These are phyloP conservation scores for Odobenus rosmarus DNA, from an alignment of 2,113 vertebrate species.

Conservation along the genomic window DNA sequence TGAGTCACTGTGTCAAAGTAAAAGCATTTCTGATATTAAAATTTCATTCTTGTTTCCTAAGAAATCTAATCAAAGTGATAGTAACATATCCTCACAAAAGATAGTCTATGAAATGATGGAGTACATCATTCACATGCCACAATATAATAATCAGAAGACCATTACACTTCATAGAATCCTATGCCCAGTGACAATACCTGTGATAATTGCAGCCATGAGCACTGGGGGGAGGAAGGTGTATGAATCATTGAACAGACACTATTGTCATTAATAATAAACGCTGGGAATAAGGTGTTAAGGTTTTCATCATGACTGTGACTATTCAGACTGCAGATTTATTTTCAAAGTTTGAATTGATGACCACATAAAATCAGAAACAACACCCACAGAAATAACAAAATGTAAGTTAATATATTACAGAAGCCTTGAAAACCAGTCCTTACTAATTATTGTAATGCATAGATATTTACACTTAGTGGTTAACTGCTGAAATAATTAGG, in stretches of 20 bases:
- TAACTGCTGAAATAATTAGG: not conserved
- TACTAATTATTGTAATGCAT: not conserved
- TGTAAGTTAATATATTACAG: not conserved
- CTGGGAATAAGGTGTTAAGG: slow-evolving; percentile 62
- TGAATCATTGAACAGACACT: slow-evolving; percentile 67
- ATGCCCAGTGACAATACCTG: slow-evolving; percentile 54
- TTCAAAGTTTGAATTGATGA: slow-evolving; percentile 42
- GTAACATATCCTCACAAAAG: not conserved
- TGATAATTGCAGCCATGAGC: slow-evolving; percentile 61
- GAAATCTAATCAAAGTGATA: slow-evolving; percentile 52
- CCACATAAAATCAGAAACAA: slow-evolving; percentile 9
- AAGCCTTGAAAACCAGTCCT: not conserved
- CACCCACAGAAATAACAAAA: not conserved
- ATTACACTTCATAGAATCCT: slow-evolving; percentile 61
- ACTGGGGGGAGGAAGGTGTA: slow-evolving; percentile 44
- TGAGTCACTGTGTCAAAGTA: slow-evolving; percentile 49
- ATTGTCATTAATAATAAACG: slow-evolving; percentile 73
- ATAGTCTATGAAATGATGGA: not conserved
- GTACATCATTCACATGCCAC: slow-evolving; percentile 61
- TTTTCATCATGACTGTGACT: slow-evolving; percentile 47
- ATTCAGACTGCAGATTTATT: slow-evolving; percentile 35
- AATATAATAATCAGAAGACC: slow-evolving; percentile 79
- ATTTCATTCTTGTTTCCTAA: slow-evolving; percentile 64
- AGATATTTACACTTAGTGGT: not conserved
- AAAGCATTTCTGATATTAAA: slow-evolving; percentile 64